Percentiles rank a stretch among this genome's conserved stretches.
Evolutionary conservation across 2,797 vertebrate genomes (phyloP).

Genomic region (Eleutherodactylus coqui): DNA sequence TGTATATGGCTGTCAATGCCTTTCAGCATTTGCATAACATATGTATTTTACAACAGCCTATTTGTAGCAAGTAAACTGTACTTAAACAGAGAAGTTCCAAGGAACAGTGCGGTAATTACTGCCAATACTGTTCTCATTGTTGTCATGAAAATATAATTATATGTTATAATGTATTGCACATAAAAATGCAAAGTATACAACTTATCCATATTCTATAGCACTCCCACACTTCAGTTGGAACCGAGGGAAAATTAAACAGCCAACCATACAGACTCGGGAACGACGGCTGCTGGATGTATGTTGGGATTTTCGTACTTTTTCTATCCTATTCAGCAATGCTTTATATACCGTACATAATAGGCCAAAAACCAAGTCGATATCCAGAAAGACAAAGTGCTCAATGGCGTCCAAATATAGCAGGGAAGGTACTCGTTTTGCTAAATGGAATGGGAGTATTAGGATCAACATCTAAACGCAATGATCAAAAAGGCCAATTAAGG

Average conservation of each 20-base stretch:
- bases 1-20: background rate
- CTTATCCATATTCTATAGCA: slow-evolving; percentile 4
- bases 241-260: background rate
- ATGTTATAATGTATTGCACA: background rate
- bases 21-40: background rate
- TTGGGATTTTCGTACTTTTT: background rate
- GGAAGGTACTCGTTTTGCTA: no score
- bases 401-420: no score
- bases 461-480: no score
- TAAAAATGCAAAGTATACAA: background rate
- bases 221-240: background rate
- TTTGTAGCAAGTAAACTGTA: background rate
- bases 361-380: background rate
- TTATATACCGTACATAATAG: background rate
- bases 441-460: no score
- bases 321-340: no score
- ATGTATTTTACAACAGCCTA: background rate
- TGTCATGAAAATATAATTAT: slow-evolving; percentile 3
- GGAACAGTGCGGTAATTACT: slow-evolving; percentile 5
- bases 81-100: slow-evolving; percentile 10
- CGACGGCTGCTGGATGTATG: background rate
- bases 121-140: background rate
- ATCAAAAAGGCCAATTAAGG: no score
- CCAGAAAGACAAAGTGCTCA: no score
- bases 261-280: background rate